These are phyloP conservation scores for Eilema caniola DNA, from an alignment of 2,888 invertebrate species.

Conservation along the genomic window DNA sequence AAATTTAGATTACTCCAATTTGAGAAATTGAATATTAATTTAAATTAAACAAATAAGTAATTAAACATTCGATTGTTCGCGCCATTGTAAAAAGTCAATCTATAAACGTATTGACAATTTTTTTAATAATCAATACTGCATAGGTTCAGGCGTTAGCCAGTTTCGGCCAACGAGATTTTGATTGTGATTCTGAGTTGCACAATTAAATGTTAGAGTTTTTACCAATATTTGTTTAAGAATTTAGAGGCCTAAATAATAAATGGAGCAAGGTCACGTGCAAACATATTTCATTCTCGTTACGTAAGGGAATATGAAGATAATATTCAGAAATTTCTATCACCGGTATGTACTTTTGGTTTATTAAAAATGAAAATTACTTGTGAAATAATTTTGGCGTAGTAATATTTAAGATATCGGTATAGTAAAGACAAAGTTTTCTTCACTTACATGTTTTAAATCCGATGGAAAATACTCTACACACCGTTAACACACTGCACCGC, in stretches of 20 bases:
- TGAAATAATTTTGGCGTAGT: background rate
- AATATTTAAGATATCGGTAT: background rate
- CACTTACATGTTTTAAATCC: constrained; percentile 84
- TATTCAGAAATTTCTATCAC: constrained; percentile 11
- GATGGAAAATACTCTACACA: constrained; percentile 74
- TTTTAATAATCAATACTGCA: constrained; percentile 38
- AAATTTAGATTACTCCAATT: constrained; percentile 40
- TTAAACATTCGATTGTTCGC: background rate
- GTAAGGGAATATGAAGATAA: constrained; percentile 69
- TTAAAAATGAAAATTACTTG: constrained; percentile 17
- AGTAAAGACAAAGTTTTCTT: constrained; percentile 22
- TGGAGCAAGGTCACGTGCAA: constrained; percentile 84
- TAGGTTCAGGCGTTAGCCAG: constrained; percentile 26
- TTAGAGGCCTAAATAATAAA: constrained; percentile 47
- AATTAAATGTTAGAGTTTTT: background rate
- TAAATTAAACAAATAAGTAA: background rate
- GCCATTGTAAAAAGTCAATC: background rate
- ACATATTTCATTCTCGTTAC: constrained; percentile 81
- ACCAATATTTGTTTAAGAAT: constrained; percentile 16
- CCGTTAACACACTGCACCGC: constrained; percentile 80
- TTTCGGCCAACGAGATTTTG: constrained; percentile 32
- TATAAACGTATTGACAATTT: background rate
- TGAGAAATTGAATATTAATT: background rate
- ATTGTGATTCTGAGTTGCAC: background rate
- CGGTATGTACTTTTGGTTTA: constrained; percentile 4